Evolutionary conservation across 2,888 invertebrate genomes (phyloP), one percentile per base, ranked within the genome.

Genomic region (Beris chalybata): DNA sequence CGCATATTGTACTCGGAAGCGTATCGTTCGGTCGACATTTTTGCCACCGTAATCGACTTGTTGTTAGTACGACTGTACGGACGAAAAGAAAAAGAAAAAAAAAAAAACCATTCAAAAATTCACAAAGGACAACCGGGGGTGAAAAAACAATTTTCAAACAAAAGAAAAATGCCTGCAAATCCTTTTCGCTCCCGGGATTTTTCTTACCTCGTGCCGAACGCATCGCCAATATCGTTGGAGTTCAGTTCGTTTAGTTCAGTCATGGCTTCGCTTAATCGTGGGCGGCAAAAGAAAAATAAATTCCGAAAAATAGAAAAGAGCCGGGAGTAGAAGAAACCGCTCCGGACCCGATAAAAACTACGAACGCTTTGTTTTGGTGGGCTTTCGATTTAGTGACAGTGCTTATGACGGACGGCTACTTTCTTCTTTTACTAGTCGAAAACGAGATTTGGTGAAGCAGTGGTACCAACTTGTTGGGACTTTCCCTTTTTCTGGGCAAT

Each of bases 1-100:
- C 87, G 87, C 95, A 96, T 96, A 72, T 91, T 92, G 78, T 96
- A 97, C 76, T 90, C 88, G 0, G 85, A 82, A 1, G 90, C 88
- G 78, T 90, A 86, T 70, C 87, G 85, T 65, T 86, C 85, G 0
- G 85, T 85, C 7, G 89, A 85, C 89, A 89, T 89, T 54, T 77
- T 83, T 73, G 81, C 85, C 68, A 77, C 81, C 76, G 73, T 50
- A 7, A 61, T 32, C 12, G 38, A 15, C 3, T 50, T 31, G 12
- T 38, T 9, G 12, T 13, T 22, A 7, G 61, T 13, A 7, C 61
- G 61, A 38, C 61, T 61, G 61, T 22, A 52, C 59, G 38, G 45
- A 53, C 45, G 32, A 22, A 30, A 30, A 12, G 29, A 48, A 13
- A 59, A 13, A 59, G 48, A 4, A 7, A 13, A 59, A 59, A 4